Conservation (phyloP, 2,797 vertebrate genomes). For the Etheostoma nigrum region DNA sequence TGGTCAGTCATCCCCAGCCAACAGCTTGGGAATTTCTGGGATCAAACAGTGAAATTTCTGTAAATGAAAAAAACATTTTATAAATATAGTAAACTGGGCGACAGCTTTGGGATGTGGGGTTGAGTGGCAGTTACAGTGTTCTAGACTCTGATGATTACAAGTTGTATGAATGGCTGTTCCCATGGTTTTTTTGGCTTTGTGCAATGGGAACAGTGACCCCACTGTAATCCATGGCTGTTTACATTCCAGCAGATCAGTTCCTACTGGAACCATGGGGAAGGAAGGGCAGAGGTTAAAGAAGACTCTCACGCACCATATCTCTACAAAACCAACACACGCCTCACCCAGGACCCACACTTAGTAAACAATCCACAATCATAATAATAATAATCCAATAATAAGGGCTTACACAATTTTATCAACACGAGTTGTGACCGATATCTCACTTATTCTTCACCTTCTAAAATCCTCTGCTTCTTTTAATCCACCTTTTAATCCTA, state of each 20-base stretch:
- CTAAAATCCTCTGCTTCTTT: neutral
- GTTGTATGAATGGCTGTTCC: slow-evolving; percentile 66
- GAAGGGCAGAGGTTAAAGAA: slow-evolving; percentile 77
- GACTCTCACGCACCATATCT: slow-evolving; percentile 73
- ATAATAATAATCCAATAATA: slow-evolving; percentile 21
- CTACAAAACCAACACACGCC: slow-evolving; percentile 61
- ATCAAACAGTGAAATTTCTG: slow-evolving; percentile 3
- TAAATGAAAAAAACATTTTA: slow-evolving; percentile 22
- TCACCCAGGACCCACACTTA: slow-evolving; percentile 48
- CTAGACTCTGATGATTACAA: slow-evolving; percentile 66
- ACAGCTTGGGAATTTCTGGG: slow-evolving; percentile 11
- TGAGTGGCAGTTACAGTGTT: slow-evolving; percentile 51
- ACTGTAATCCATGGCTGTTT: slow-evolving; percentile 79
- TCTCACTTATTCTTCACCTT: slow-evolving; percentile 10
- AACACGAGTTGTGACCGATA: neutral
- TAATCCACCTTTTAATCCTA: neutral
- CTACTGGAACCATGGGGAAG: slow-evolving; percentile 75
- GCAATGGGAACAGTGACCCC: slow-evolving; percentile 73
- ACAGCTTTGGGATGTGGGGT: slow-evolving; percentile 27
- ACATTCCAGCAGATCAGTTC: slow-evolving; percentile 82
- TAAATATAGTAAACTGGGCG: slow-evolving; percentile 6
- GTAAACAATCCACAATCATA: slow-evolving; percentile 52
- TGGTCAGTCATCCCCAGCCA: neutral
- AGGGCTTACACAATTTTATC: slow-evolving; percentile 22
- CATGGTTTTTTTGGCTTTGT: slow-evolving; percentile 74